Percentiles rank a stretch among this genome's conserved stretches.
These are phyloP conservation scores for Eueremaeus valkanovi DNA, from an alignment of 2,888 invertebrate species.

Conservation along the genomic window DNA sequence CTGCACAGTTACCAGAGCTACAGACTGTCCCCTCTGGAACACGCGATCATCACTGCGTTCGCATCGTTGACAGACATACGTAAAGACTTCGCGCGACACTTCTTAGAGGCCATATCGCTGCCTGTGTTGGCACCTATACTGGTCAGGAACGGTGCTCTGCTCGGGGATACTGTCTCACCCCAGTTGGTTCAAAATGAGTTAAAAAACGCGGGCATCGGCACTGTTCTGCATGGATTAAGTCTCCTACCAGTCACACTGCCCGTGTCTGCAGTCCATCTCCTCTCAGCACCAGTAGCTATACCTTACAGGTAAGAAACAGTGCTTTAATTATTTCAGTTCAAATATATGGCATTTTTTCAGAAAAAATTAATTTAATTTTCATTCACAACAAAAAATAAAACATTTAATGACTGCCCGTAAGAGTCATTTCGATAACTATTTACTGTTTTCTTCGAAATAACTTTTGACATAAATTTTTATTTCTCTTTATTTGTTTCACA, in stretches of 20 bases:
- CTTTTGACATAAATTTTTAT: too few species aligned
- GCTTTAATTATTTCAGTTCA: background rate
- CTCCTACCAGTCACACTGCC: conserved; percentile 26
- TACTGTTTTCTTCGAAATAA: too few species aligned
- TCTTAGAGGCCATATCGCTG: conserved; percentile 25
- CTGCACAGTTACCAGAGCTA: background rate
- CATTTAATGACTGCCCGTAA: background rate
- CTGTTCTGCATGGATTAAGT: conserved; percentile 20
- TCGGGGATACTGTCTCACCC: background rate
- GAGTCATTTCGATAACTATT: background rate
- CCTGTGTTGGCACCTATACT: conserved; percentile 31
- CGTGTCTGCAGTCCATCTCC: conserved; percentile 15
- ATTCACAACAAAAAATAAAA: background rate
- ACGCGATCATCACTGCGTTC: conserved; percentile 18
- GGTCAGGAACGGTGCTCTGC: conserved; percentile 16
- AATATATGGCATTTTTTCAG: too few species aligned
- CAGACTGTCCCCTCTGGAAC: background rate
- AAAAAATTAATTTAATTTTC: background rate
- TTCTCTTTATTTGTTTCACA: too few species aligned
- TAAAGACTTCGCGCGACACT: background rate
- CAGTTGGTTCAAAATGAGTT: background rate
- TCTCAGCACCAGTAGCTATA: conserved; percentile 28
- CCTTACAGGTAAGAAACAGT: conserved; percentile 14
- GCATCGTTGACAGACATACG: conserved; percentile 3
- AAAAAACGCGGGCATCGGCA: conserved; percentile 18